Percentiles rank a stretch among this genome's conserved stretches.
These are phyloP conservation scores for Polydrusus cervinus DNA, from an alignment of 2,888 invertebrate genomes.

Conservation along the genomic window DNA sequence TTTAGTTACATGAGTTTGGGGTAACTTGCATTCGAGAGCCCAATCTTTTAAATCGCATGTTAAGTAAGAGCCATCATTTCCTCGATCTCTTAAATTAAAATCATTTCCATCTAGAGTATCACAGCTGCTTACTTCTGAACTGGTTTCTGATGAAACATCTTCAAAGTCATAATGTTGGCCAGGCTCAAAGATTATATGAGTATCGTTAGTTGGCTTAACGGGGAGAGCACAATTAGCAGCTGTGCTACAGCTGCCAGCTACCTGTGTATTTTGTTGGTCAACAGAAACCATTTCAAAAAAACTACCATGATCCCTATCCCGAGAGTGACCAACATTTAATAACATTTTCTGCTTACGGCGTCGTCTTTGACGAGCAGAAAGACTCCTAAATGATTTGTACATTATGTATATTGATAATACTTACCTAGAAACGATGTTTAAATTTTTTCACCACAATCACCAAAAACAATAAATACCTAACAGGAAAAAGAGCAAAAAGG, in stretches of 20 bases:
- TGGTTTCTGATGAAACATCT: not conserved
- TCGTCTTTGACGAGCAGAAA: conserved; percentile 1
- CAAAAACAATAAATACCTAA: too few species aligned
- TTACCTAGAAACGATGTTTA: too few species aligned
- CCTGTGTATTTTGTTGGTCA: not conserved
- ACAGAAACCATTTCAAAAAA: not conserved
- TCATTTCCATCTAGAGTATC: not conserved
- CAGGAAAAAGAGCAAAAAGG: too few species aligned
- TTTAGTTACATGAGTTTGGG: not conserved
- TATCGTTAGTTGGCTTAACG: not conserved
- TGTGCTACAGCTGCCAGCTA: not conserved
- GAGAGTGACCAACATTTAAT: not conserved
- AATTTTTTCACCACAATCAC: too few species aligned
- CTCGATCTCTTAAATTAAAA: not conserved
- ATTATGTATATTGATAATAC: too few species aligned
- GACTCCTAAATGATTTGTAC: too few species aligned
- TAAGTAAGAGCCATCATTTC: not conserved
- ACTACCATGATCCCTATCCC: not conserved
- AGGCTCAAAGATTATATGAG: not conserved
- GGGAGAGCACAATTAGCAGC: not conserved
- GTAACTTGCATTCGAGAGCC: conserved; percentile 16
- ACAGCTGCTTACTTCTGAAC: not conserved
- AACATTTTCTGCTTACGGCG: not conserved
- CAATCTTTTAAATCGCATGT: conserved; percentile 23
- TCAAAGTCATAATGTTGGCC: not conserved